Evolutionary conservation across 2,888 invertebrate genomes (phyloP).

Genomic region (Chironomus tentans): DNA sequence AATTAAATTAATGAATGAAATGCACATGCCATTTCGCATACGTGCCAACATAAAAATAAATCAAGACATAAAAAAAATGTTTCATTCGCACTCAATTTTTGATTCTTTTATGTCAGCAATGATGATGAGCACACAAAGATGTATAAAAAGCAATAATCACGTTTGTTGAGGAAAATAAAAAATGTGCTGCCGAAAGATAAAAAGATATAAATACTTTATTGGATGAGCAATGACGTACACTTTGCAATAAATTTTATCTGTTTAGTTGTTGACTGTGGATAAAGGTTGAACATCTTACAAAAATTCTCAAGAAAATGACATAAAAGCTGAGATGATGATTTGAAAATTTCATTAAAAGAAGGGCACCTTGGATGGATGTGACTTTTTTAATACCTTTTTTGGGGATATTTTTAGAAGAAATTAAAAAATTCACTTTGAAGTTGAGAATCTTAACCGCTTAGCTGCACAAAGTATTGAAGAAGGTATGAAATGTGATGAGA

Average conservation of each 20-base stretch:
- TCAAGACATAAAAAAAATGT: background rate
- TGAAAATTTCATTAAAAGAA: too few relatives aligned
- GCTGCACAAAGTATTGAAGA: too few relatives aligned
- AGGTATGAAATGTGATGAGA: too few relatives aligned
- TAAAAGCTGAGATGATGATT: too few relatives aligned
- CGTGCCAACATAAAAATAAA: background rate
- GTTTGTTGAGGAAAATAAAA: background rate
- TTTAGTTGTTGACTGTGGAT: background rate
- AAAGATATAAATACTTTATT: background rate
- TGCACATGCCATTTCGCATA: background rate
- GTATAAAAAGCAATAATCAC: background rate
- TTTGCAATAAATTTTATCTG: background rate
- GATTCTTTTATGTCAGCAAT: background rate
- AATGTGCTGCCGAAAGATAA: background rate
- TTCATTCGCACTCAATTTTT: background rate
- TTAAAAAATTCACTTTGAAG: too few relatives aligned
- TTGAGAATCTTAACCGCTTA: too few relatives aligned
- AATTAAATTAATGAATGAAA: background rate
- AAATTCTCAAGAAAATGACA: too few relatives aligned
- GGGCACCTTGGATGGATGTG: too few relatives aligned
- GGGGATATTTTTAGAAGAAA: too few relatives aligned
- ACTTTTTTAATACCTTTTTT: too few relatives aligned
- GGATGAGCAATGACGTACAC: background rate
- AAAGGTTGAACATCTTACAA: too few relatives aligned
- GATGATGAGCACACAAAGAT: background rate